phyloP scores from a whole-genome alignment of 1,140 invertebrate genomes.

The Riptortus pedestris region DNA sequence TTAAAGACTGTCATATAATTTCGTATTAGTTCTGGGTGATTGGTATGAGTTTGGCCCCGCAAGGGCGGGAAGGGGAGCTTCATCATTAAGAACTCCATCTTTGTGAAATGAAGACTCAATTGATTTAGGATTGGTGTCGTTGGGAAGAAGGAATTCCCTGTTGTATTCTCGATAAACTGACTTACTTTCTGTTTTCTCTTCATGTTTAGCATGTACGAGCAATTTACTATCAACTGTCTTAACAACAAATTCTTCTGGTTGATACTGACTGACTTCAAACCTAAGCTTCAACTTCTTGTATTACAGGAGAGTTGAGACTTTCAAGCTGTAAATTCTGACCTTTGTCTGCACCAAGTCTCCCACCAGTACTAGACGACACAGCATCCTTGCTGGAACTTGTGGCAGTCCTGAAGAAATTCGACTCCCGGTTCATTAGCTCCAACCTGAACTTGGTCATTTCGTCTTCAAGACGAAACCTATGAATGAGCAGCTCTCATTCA shows the following conservation, averaged over 20 bases:
- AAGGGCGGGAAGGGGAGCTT: constrained; percentile 76
- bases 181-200: constrained; percentile 88
- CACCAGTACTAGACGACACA: constrained; percentile 43
- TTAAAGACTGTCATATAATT: constrained; percentile 45
- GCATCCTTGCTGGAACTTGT: constrained; percentile 44
- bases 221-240: constrained; percentile 94
- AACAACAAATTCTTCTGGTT: constrained; percentile 89
- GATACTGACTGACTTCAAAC: constrained; percentile 90
- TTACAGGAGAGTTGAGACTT: constrained; percentile 81
- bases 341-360: constrained; percentile 38
- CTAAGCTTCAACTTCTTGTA: constrained; percentile 77
- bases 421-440: constrained; percentile 83
- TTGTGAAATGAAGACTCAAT: constrained; percentile 84
- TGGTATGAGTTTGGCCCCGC: constrained; percentile 60
- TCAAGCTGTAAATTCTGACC: constrained; percentile 55
- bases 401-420: constrained; percentile 79
- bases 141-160: constrained; percentile 84
- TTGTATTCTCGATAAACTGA: constrained; percentile 93
- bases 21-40: constrained; percentile 58
- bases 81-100: constrained; percentile 85
- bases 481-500: too few species aligned
- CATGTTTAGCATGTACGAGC: constrained; percentile 89
- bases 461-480: too few species aligned
- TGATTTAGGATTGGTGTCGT: constrained; percentile 83
- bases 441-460: constrained; percentile 93